A percentile compares a stretch with the other conserved stretches of the same genome.
These are phyloP conservation scores for Epiblema foenella DNA, from an alignment of 2,888 invertebrate species.

Conservation along the genomic window DNA sequence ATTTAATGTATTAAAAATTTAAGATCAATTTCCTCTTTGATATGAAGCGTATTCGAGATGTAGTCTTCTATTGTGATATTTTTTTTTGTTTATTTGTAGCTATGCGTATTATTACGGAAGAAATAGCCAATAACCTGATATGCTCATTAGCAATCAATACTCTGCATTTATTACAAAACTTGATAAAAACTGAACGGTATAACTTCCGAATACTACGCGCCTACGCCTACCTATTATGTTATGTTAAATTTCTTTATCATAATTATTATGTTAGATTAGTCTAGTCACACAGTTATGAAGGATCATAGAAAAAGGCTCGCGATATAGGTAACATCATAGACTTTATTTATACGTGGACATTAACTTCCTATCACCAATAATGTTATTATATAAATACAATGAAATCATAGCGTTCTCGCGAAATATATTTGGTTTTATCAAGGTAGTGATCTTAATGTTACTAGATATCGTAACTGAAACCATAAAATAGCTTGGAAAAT, in stretches of 20 bases:
- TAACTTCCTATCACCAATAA: not conserved
- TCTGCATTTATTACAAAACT: not conserved
- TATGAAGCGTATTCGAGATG: constrained; percentile 8
- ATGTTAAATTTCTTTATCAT: not conserved
- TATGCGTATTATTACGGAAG: constrained; percentile 4
- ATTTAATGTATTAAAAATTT: constrained; percentile 23
- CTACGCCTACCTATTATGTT: no score
- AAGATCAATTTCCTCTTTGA: constrained; percentile 16
- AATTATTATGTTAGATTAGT: constrained; percentile 30
- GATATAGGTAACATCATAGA: constrained; percentile 13
- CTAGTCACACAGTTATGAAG: constrained; percentile 35
- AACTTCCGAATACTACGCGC: constrained; percentile 10
- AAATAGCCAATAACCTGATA: not conserved
- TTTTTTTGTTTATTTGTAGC: constrained; percentile 8
- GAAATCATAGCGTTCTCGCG: not conserved
- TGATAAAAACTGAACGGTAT: not conserved
- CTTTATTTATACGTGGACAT: not conserved
- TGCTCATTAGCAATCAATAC: not conserved
- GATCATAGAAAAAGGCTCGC: not conserved
- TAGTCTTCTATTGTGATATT: constrained; percentile 38
- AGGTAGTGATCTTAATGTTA: constrained; percentile 18
- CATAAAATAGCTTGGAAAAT: constrained; percentile 34
- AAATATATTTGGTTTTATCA: constrained; percentile 17
- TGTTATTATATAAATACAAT: not conserved
- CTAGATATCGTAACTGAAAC: constrained; percentile 10